Evolutionary conservation across 2,888 invertebrate genomes (phyloP).

Genomic region (Caenorhabditis sp.): DNA sequence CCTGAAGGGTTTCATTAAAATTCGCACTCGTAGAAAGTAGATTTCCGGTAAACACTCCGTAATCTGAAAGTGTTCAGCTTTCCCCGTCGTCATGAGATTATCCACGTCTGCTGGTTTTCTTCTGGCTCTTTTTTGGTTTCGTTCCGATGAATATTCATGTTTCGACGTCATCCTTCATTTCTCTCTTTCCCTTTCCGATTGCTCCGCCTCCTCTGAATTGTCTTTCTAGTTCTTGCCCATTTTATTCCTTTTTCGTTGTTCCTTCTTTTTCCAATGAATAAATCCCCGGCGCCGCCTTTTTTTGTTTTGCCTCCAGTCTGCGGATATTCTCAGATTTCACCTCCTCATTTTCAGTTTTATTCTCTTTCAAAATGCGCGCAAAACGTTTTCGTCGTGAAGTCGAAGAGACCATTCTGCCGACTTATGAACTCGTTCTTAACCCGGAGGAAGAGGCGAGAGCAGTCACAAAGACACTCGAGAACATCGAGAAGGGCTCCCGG

Average conservation of each 20-base stretch:
- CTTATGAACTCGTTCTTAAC: slow-evolving; percentile 43
- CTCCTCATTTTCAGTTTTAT: background rate
- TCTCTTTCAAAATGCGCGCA: slow-evolving; percentile 24
- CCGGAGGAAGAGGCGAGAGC: slow-evolving; percentile 47
- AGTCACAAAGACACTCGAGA: slow-evolving; percentile 40
- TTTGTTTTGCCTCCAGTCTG: slow-evolving; percentile 8
- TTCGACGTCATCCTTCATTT: slow-evolving; percentile 19
- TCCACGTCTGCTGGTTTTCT: slow-evolving; percentile 9
- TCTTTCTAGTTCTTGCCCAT: background rate
- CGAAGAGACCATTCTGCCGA: slow-evolving; percentile 29
- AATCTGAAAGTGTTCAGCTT: slow-evolving; percentile 17
- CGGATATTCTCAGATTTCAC: background rate
- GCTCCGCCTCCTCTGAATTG: background rate
- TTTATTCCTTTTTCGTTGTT: background rate
- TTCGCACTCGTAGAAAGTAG: too few relatives aligned
- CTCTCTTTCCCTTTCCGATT: background rate
- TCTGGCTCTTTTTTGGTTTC: background rate
- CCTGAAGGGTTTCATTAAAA: slow-evolving; percentile 16
- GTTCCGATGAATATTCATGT: slow-evolving; percentile 29
- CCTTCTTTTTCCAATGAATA: background rate
- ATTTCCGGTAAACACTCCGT: too few relatives aligned
- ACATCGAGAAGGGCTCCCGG: slow-evolving; percentile 48
- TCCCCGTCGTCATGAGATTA: slow-evolving; percentile 2
- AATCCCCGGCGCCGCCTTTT: too few relatives aligned
- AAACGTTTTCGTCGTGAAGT: slow-evolving; percentile 29